These are phyloP conservation scores for Magallana angulata DNA, from an alignment of 1,140 invertebrate species.

Conservation along the genomic window DNA sequence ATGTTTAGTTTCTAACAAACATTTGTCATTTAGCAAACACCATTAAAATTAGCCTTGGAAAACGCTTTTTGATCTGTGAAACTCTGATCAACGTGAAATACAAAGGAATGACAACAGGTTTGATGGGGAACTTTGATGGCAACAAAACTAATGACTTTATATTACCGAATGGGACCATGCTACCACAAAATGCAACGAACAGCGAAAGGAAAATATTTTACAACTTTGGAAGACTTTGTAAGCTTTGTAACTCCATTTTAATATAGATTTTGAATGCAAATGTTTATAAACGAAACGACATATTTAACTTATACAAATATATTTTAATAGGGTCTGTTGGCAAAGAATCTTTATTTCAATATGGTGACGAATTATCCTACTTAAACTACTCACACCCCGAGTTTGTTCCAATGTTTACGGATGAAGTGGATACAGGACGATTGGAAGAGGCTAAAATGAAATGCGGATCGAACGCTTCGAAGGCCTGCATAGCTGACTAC, in stretches of 20 bases:
- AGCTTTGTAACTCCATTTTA: background rate
- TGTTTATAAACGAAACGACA: background rate
- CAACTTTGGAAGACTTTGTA: slow-evolving; percentile 52
- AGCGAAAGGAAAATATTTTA: slow-evolving; percentile 44
- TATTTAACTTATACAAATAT: background rate
- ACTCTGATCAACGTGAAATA: background rate
- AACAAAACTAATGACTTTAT: slow-evolving; percentile 42
- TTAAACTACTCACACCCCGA: slow-evolving; percentile 34
- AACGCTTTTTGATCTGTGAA: background rate
- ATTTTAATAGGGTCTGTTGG: slow-evolving; percentile 31
- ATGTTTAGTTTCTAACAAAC: no score
- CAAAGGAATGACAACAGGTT: slow-evolving; percentile 13
- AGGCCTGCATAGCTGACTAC: slow-evolving; percentile 51
- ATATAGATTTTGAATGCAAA: background rate
- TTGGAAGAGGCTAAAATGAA: background rate
- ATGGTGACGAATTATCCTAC: background rate
- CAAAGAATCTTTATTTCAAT: slow-evolving; percentile 42
- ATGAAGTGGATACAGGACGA: slow-evolving; percentile 21
- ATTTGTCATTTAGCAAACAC: background rate
- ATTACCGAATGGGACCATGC: slow-evolving; percentile 36
- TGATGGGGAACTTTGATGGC: slow-evolving; percentile 48
- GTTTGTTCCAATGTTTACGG: slow-evolving; percentile 53
- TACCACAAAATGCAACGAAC: slow-evolving; percentile 32
- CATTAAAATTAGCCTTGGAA: background rate
- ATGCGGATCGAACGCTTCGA: slow-evolving; percentile 43